Percentiles rank a stretch among this genome's conserved stretches.
Conservation (phyloP, 2,888 invertebrate species). For the Drosophila barbarae region DNA sequence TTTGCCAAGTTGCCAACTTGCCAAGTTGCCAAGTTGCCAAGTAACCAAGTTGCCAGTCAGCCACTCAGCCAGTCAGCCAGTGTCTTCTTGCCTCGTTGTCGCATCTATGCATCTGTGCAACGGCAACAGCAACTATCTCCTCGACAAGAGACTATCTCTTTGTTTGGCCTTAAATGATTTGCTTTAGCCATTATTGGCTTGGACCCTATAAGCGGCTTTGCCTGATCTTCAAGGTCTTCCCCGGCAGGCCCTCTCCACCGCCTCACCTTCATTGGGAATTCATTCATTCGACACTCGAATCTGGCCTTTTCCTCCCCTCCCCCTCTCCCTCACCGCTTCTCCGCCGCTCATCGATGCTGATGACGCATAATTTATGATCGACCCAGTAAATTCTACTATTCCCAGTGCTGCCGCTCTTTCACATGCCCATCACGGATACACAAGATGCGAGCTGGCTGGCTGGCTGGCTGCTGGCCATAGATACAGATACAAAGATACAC, state of each 20-base stretch:
- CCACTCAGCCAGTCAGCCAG: constrained; percentile 20
- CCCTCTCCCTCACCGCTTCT: too few relatives aligned
- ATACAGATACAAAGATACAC: constrained; percentile 18
- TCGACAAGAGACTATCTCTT: constrained; percentile 19
- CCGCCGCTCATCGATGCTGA: constrained; percentile 22
- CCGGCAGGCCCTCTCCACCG: not conserved
- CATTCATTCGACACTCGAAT: constrained; percentile 33
- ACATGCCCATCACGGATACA: constrained; percentile 24
- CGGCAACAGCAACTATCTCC: constrained; percentile 27
- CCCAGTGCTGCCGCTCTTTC: constrained; percentile 29
- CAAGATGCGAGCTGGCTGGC: not conserved
- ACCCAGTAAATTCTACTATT: constrained; percentile 51
- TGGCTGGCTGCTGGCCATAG: constrained; percentile 4
- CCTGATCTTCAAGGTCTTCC: constrained; percentile 29
- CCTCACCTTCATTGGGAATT: constrained; percentile 38
- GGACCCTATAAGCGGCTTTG: constrained; percentile 23
- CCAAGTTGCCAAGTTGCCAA: constrained; percentile 25
- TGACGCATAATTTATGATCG: constrained; percentile 54
- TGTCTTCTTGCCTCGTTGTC: constrained; percentile 41
- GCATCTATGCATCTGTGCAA: constrained; percentile 37
- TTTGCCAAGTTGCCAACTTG: constrained; percentile 16
- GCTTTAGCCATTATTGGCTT: constrained; percentile 27
- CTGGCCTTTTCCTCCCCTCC: not conserved
- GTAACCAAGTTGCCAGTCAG: constrained; percentile 13
- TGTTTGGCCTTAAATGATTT: constrained; percentile 37